Percentiles rank a stretch among this genome's conserved stretches.
These are phyloP conservation scores for Nomada ruficornis DNA, from an alignment of 2,888 invertebrate species.

Conservation along the genomic window DNA sequence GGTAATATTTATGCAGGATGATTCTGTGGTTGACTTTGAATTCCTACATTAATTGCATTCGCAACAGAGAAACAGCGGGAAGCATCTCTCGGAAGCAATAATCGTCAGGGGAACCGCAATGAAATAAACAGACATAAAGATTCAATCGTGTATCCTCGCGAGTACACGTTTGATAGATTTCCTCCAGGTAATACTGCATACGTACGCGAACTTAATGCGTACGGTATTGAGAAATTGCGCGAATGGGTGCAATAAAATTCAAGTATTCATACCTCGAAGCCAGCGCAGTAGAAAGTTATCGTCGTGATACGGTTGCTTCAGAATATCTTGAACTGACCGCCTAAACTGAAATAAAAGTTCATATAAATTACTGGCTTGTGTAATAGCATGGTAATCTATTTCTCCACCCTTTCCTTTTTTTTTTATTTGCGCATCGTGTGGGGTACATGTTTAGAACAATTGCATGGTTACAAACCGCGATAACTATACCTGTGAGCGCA, in stretches of 20 bases:
- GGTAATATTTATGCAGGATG: not conserved
- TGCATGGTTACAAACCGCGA: too few species aligned
- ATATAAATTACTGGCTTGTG: conserved; percentile 9
- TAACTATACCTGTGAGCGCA: too few species aligned
- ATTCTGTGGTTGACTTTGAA: not conserved
- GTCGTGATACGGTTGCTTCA: conserved; percentile 89
- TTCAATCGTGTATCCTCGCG: not conserved
- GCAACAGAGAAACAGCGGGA: not conserved
- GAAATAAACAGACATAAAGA: conserved; percentile 1
- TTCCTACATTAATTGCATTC: too few species aligned
- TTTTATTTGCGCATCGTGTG: not conserved
- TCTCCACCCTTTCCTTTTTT: not conserved
- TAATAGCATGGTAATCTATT: not conserved
- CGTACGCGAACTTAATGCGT: not conserved
- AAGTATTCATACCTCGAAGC: conserved; percentile 88
- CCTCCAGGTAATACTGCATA: not conserved
- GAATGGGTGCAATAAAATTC: conserved; percentile 27
- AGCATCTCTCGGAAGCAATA: not conserved
- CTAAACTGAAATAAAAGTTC: conserved; percentile 88
- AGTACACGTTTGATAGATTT: not conserved
- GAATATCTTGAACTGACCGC: conserved; percentile 88
- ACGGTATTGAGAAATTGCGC: not conserved
- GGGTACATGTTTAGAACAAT: too few species aligned
- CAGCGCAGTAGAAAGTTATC: conserved; percentile 92
- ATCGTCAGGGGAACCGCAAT: not conserved